These are phyloP conservation scores for Oithona nana DNA, from an alignment of 2,888 invertebrate species.

Conservation along the genomic window DNA sequence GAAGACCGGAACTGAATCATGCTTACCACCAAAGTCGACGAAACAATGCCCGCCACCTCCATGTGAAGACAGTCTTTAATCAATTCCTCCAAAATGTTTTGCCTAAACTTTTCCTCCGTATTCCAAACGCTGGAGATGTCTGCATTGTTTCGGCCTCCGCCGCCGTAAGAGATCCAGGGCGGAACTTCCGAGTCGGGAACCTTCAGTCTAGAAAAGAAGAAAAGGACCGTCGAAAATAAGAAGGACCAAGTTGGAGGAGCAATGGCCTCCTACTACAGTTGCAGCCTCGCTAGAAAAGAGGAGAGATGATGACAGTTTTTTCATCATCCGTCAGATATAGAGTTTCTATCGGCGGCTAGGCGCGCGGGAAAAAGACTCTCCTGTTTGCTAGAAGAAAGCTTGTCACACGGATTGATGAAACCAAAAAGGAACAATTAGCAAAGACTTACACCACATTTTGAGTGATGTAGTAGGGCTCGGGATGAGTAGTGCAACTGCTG, in stretches of 20 bases:
- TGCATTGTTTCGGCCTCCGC: neutral
- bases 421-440: neutral
- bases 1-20: too few species aligned
- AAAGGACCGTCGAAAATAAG: neutral
- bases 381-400: too few species aligned
- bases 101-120: neutral
- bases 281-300: too few species aligned
- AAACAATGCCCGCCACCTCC: neutral
- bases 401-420: neutral
- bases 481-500: neutral
- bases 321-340: too few species aligned
- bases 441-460: constrained; percentile 1
- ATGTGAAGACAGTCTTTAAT: neutral
- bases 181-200: neutral
- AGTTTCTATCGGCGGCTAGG: too few species aligned
- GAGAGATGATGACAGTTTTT: too few species aligned
- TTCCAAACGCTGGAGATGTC: neutral
- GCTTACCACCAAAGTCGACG: neutral
- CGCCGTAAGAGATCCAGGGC: neutral
- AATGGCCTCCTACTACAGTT: too few species aligned
- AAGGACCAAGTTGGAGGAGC: too few species aligned
- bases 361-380: too few species aligned
- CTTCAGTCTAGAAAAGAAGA: neutral
- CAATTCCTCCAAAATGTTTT: neutral
- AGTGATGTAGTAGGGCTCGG: constrained; percentile 1